Evolutionary conservation across 64 coral and sea anemone species (phyloP), one percentile per base, ranked within the genome.

Genomic region (Pocillopora damicornis): DNA sequence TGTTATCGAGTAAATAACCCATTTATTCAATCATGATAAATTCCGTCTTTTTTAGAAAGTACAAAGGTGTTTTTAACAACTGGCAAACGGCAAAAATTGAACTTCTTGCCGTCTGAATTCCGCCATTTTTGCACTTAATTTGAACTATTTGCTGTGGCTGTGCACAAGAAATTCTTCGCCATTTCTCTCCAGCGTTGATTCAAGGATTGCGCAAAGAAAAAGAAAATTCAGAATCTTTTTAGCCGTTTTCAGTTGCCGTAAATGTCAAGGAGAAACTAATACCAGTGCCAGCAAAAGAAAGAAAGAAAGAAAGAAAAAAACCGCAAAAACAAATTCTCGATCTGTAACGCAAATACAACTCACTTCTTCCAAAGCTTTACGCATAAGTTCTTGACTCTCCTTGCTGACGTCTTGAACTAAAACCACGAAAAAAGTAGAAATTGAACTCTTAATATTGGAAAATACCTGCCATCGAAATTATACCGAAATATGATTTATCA

Each of bases 331-430:
- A 69, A 67, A 17, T 15, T 63, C 1, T 63, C 11, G 61, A 11
- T 17, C 1, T 51, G 42, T 4, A 51, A 51, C 7, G 3, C 1
- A 71, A 11, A 10, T 23, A 71, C 20, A 67, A n/a, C 67, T 88
- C 62, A 99, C 97, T 85, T 88, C 90, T 87, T 99, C 97, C 62
- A 99, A 90, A 0, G 97, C 97, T 79, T 89, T 89, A 37, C 78
- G 94, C 97, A 95, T 95, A 58, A 99, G 92, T 68, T 92, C 93
- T 76, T 95, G 97, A 64, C 93, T 95, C 77, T 99, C 97, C n/a
- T 99, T 99, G 59, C 91, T 93, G n/a, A 99, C 90, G 59, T 99
- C 97, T 93, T 99, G 92, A 20, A 99, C 97, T 99, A 51, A 26
- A 58, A 84, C 60, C 35, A 78, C 4, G 16, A 73, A 86, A 20